A percentile compares a stretch with the other conserved stretches of the same genome.
Evolutionary conservation across 2,113 vertebrate species (phyloP).

Genomic region (Acanthochromis polyacanthus): DNA sequence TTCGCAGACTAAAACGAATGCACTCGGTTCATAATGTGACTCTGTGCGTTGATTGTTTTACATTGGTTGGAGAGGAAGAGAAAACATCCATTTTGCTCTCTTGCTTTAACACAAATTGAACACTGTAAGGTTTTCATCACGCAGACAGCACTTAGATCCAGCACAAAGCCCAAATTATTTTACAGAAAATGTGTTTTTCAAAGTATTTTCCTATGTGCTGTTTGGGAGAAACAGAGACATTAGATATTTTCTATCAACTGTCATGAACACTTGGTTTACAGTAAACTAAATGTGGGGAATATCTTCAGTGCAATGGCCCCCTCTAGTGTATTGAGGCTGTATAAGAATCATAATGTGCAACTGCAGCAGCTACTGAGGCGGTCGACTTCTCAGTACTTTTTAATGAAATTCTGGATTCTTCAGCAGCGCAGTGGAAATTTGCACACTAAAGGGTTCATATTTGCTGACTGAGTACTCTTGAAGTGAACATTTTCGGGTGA

Average conservation of each 20-base stretch:
- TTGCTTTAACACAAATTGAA: background rate
- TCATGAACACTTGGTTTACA: background rate
- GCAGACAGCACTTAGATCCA: background rate
- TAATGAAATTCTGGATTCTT: too few species aligned
- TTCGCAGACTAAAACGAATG: background rate
- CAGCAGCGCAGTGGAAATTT: too few species aligned
- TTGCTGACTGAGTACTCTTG: too few species aligned
- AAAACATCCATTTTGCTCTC: background rate
- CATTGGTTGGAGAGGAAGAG: background rate
- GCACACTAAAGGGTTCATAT: too few species aligned
- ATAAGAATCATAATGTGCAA: too few species aligned
- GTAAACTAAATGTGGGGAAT: background rate
- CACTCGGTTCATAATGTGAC: background rate
- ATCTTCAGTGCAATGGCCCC: constrained; percentile 3
- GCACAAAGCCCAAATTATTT: background rate
- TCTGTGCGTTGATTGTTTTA: background rate
- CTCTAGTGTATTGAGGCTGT: constrained; percentile 31
- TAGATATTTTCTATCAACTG: background rate
- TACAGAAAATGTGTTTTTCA: background rate
- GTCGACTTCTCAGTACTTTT: too few species aligned
- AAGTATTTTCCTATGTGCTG: background rate
- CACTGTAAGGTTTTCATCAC: too few species aligned
- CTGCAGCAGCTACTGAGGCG: too few species aligned
- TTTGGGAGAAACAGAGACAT: background rate
- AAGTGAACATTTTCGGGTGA: too few species aligned